Evolutionary conservation across 2,888 invertebrate species (phyloP).

Genomic region (Apamea epomidion): DNA sequence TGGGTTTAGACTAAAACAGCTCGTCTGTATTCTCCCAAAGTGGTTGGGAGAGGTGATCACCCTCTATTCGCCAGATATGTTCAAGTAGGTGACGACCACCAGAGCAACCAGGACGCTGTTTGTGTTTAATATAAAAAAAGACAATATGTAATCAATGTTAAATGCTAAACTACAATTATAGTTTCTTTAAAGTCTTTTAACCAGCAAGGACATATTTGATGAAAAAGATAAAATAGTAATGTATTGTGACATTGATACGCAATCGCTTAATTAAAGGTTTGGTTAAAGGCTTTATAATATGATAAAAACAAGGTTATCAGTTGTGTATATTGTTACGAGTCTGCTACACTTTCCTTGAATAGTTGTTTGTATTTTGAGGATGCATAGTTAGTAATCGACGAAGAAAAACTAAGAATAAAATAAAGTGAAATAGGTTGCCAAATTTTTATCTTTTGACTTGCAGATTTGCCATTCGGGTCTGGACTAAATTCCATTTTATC

Average conservation of each 20-base stretch:
- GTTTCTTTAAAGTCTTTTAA: slow-evolving; percentile 1
- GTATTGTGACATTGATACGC: slow-evolving; percentile 29
- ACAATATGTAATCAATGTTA: background rate
- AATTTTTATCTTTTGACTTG: background rate
- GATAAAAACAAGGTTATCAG: slow-evolving; percentile 26
- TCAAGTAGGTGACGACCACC: background rate
- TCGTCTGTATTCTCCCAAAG: too few relatives aligned
- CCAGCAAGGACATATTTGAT: slow-evolving; percentile 21
- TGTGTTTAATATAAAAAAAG: background rate
- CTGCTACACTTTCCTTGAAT: background rate
- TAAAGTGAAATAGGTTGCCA: background rate
- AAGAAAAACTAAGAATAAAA: background rate
- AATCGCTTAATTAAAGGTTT: slow-evolving; percentile 2
- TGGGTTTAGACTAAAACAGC: background rate
- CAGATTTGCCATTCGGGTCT: background rate
- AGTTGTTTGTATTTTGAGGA: background rate
- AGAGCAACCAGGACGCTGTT: too few relatives aligned
- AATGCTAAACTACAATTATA: background rate
- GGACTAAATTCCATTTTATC: background rate
- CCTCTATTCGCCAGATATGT: background rate
- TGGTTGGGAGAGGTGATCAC: too few relatives aligned
- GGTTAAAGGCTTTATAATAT: background rate
- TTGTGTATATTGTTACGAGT: background rate
- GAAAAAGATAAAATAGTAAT: slow-evolving; percentile 21
- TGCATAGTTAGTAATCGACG: background rate